Conservation (phyloP, 2,888 invertebrate species). For the Chouioia cunea region DNA sequence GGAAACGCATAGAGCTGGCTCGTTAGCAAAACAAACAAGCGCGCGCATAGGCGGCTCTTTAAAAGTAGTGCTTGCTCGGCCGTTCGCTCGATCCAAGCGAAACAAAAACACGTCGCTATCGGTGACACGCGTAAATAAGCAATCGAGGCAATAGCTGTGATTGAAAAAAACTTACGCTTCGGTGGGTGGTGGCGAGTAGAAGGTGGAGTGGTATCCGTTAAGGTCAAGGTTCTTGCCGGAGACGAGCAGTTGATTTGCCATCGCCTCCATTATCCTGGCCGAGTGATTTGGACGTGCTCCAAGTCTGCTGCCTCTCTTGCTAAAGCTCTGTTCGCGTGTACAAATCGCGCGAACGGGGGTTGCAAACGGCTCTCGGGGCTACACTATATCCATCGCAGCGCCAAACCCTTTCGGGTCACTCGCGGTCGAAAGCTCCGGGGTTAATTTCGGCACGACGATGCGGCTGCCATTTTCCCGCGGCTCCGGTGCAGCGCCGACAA, state of each 20-base stretch:
- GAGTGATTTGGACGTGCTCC: slow-evolving; percentile 20
- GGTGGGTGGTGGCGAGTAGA: slow-evolving; percentile 66
- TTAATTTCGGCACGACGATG: no score
- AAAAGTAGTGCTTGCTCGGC: no score
- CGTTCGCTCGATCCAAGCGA: no score
- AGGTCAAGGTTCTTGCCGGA: slow-evolving; percentile 63
- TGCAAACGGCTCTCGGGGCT: background rate
- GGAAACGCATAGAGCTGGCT: no score
- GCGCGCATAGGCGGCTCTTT: background rate
- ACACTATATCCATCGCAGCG: slow-evolving; percentile 30
- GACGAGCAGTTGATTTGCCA: slow-evolving; percentile 57
- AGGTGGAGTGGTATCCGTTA: slow-evolving; percentile 62
- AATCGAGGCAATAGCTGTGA: background rate
- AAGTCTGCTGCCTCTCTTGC: slow-evolving; percentile 4
- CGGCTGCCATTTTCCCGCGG: no score
- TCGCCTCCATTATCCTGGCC: slow-evolving; percentile 56
- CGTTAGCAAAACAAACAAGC: slow-evolving; percentile 8
- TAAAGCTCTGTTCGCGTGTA: background rate
- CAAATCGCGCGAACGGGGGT: background rate
- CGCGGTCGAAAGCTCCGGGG: no score
- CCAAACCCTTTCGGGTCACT: background rate
- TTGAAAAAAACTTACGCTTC: slow-evolving; percentile 63
- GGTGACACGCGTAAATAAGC: background rate
- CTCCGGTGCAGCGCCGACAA: background rate
- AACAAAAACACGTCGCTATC: background rate